Evolutionary conservation across 2,888 invertebrate species (phyloP).

Genomic region (Pachymerium ferrugineum): DNA sequence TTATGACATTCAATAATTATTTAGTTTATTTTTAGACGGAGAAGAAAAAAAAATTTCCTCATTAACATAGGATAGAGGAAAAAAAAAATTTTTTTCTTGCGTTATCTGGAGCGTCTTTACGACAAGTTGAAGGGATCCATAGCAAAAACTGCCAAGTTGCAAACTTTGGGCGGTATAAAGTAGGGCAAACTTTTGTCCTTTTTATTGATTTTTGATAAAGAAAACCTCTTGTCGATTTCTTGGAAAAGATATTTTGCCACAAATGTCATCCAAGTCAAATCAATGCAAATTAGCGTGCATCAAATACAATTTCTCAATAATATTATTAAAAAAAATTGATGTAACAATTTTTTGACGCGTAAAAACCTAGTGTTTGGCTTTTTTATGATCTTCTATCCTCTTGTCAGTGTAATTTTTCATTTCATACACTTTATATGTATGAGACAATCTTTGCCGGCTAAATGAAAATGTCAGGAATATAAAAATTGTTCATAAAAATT

Average conservation of each 20-base stretch:
- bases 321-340: background rate
- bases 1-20: too few species aligned
- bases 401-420: slow-evolving; percentile 20
- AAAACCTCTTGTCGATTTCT: background rate
- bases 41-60: background rate
- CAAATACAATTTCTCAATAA: background rate
- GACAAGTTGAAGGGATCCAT: background rate
- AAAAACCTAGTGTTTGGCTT: too few species aligned
- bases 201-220: slow-evolving; percentile 19
- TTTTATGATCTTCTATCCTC: background rate
- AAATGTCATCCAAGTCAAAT: slow-evolving; percentile 2
- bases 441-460: slow-evolving; percentile 21
- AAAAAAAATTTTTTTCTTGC: background rate
- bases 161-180: background rate
- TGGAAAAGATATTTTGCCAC: background rate
- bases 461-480: slow-evolving; percentile 25
- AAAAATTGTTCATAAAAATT: slow-evolving; percentile 27
- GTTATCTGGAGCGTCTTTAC: background rate
- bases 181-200: slow-evolving; percentile 17
- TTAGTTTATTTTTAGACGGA: background rate
- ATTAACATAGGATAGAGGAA: background rate
- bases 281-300: background rate
- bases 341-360: background rate
- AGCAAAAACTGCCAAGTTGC: slow-evolving; percentile 20
- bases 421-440: slow-evolving; percentile 17